Evolutionary conservation across 2,888 invertebrate species (phyloP).

Genomic region (Andrena haemorrhoa): DNA sequence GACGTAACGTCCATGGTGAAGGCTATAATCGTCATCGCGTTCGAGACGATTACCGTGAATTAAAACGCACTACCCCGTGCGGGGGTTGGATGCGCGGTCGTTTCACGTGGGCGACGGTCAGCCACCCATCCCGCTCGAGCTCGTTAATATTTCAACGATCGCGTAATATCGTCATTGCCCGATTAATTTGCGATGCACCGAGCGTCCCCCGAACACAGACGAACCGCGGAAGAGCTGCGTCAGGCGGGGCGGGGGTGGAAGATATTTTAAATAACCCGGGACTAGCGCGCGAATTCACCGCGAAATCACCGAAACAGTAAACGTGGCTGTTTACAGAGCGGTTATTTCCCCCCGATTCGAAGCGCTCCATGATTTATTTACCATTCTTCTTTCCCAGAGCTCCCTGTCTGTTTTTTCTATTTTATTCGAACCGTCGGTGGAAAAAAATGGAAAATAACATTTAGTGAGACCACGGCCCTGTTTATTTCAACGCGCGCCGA

Average conservation of each 20-base stretch:
- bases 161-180: conserved; percentile 56
- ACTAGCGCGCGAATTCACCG: not conserved
- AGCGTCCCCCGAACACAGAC: not conserved
- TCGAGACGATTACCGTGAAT: conserved; percentile 44
- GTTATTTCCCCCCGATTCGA: conserved; percentile 10
- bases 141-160: conserved; percentile 59
- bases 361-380: conserved; percentile 49
- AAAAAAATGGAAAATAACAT: conserved; percentile 12
- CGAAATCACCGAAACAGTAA: conserved; percentile 43
- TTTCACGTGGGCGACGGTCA: conserved; percentile 9
- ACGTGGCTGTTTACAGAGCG: conserved; percentile 38
- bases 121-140: conserved; percentile 33
- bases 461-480: not conserved
- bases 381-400: conserved; percentile 2
- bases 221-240: not conserved
- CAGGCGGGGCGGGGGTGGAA: not conserved
- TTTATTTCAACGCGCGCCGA: conserved; percentile 5
- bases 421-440: not conserved
- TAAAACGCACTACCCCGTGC: conserved; percentile 25
- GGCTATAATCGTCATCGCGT: conserved; percentile 14
- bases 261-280: conserved; percentile 45
- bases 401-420: not conserved
- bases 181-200: conserved; percentile 49
- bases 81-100: conserved; percentile 8
- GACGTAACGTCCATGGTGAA: conserved; percentile 13